Evolutionary conservation across 2,113 vertebrate species (phyloP), one percentile per base, ranked within the genome.

Genomic region (Cepphus grylle): DNA sequence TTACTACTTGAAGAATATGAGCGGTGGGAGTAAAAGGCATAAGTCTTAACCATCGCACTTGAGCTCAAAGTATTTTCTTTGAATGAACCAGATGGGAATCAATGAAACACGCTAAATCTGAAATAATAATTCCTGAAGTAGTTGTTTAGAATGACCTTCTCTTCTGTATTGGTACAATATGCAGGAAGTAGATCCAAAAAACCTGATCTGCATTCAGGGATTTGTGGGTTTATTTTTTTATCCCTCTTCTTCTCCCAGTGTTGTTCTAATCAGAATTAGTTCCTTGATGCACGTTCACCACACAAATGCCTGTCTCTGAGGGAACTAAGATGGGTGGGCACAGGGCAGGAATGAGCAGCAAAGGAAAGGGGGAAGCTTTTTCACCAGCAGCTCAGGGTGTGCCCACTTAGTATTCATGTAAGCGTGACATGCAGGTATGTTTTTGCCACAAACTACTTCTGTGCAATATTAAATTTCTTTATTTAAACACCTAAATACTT

Each of bases 401-500:
- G 42, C 26, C 19, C 22, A 11, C 29, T 74, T 84, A 52, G 5
- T 11, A n/a, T 15, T 66, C 7, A 3, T 21, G 5, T 47, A 32
- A 61, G 18, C 0, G 0, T 74, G 52, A 38, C 21, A 58, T 13
- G 13, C 2, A 5, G 14, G 5, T 72, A 0, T 20, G 4, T 15
- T 47, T 87, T n/a, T 38, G 25, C 23, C 36, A n/a, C 34, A 38
- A 7, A 55, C 40, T 26, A 13, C 38, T 86, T 45, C 34, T 47
- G 9, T 38, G 36, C 40, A 34, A 7, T 52, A 69, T 70, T 70
- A 17, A 27, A 20, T 56, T 76, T 79, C 36, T 82, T 56, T 40
- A 15, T 70, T 70, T 76, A 27, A 74, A 21, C 21, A 23, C 49
- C 13, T 40, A 15, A 70, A 7, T 47, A 40, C 15, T 66, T 84